Conservation (phyloP, 2,797 vertebrate species). For the Channallabes apus region DNA sequence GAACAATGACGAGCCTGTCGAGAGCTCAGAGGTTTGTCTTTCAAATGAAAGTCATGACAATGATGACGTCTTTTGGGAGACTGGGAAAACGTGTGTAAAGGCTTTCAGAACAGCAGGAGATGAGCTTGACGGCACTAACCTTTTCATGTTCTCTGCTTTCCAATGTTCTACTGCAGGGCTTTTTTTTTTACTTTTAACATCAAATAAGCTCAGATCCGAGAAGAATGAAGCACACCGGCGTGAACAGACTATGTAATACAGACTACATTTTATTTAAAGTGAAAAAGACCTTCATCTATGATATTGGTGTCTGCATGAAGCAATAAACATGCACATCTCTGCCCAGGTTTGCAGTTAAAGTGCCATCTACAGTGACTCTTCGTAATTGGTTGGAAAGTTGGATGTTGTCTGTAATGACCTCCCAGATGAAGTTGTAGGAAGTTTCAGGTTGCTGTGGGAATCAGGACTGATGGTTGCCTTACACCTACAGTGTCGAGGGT, state of each 20-base stretch:
- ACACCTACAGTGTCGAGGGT: too few relatives aligned
- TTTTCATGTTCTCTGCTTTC: background rate
- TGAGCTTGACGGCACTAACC: conserved; percentile 37
- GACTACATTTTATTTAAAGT: background rate
- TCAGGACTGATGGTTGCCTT: conserved; percentile 56
- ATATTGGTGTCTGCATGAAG: background rate
- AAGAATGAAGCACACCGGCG: background rate
- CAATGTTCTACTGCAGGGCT: background rate
- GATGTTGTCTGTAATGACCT: conserved; percentile 63
- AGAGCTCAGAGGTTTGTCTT: conserved; percentile 56
- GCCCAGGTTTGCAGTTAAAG: conserved; percentile 58
- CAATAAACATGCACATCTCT: conserved; percentile 46
- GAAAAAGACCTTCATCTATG: too few relatives aligned
- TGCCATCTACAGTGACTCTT: conserved; percentile 70
- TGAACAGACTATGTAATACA: background rate
- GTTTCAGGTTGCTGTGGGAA: conserved; percentile 41
- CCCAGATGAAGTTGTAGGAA: background rate
- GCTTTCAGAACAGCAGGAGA: conserved; percentile 49
- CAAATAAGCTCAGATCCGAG: background rate
- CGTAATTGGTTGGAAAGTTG: conserved; percentile 70
- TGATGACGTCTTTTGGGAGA: conserved; percentile 44
- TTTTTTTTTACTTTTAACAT: conserved; percentile 1
- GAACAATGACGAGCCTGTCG: conserved; percentile 56
- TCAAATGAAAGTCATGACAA: conserved; percentile 50
- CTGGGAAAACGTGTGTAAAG: conserved; percentile 49